Evolutionary conservation across 2,797 vertebrate genomes (phyloP).

Genomic region (Characodon lateralis): DNA sequence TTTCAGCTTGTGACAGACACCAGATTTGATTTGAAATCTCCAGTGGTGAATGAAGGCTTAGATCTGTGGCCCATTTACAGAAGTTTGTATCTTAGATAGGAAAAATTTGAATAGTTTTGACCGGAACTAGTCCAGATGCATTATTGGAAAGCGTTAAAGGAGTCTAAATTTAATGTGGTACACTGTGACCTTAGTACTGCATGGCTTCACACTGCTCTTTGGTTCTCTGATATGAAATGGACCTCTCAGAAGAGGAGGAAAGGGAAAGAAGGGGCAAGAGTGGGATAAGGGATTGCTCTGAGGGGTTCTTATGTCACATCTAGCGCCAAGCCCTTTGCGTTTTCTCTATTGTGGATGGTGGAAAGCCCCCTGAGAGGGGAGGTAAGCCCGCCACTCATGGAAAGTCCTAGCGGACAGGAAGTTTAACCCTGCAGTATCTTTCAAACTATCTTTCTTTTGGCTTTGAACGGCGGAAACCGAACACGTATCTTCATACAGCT

Average conservation of each 20-base stretch:
- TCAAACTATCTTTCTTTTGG: slow-evolving; percentile 29
- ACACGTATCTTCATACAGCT: slow-evolving; percentile 14
- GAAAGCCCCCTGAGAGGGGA: slow-evolving; percentile 58
- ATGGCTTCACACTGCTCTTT: slow-evolving; percentile 62
- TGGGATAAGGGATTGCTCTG: slow-evolving; percentile 60
- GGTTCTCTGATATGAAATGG: slow-evolving; percentile 65
- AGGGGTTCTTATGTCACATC: slow-evolving; percentile 67
- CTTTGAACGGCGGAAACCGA: slow-evolving; percentile 29
- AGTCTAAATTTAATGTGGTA: slow-evolving; percentile 85
- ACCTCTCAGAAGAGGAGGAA: slow-evolving; percentile 60
- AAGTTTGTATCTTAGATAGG: slow-evolving; percentile 81
- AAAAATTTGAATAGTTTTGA: slow-evolving; percentile 82
- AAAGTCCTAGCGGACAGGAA: slow-evolving; percentile 38
- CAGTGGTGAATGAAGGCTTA: slow-evolving; percentile 80
- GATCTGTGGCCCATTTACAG: slow-evolving; percentile 88
- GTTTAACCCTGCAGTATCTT: slow-evolving; percentile 46
- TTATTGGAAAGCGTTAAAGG: slow-evolving; percentile 85
- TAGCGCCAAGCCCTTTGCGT: slow-evolving; percentile 62
- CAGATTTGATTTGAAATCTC: slow-evolving; percentile 84
- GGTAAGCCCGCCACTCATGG: slow-evolving; percentile 33
- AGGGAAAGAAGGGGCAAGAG: slow-evolving; percentile 58
- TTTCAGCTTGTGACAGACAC: slow-evolving; percentile 79
- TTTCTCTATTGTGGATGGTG: slow-evolving; percentile 49
- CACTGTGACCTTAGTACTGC: slow-evolving; percentile 75
- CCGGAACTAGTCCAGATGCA: slow-evolving; percentile 82